A percentile compares a stretch with the other conserved stretches of the same genome.
These are phyloP conservation scores for Zygothrica quintamaculata DNA, from an alignment of 2,888 invertebrate species.

Conservation along the genomic window DNA sequence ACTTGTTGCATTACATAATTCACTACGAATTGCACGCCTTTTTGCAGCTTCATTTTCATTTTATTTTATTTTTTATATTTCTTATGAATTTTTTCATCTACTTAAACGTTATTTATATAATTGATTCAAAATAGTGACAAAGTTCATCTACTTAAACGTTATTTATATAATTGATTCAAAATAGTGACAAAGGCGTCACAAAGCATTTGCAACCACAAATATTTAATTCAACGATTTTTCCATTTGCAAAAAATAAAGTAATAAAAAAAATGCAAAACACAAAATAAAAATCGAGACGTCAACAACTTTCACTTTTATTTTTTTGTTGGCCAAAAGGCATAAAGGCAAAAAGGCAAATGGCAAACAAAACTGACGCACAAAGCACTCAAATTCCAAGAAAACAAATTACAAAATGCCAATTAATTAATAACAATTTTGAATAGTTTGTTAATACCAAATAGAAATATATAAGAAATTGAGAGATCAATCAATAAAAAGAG, in stretches of 20 bases:
- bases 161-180: constrained; percentile 64
- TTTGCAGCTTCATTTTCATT: constrained; percentile 43
- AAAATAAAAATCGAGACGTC: constrained; percentile 39
- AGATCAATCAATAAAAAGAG: too few relatives aligned
- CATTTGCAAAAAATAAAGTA: constrained; percentile 38
- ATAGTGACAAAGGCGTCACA: constrained; percentile 29
- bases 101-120: too few relatives aligned
- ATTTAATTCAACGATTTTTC: constrained; percentile 51
- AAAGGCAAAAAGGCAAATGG: neutral
- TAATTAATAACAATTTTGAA: constrained; percentile 65
- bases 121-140: too few relatives aligned
- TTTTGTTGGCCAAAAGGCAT: constrained; percentile 3
- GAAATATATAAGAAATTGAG: too few relatives aligned
- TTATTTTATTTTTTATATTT: constrained; percentile 26
- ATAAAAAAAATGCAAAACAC: too few relatives aligned
- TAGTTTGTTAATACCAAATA: constrained; percentile 37
- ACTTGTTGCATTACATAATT: constrained; percentile 48
- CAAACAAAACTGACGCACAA: constrained; percentile 16
- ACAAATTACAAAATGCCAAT: constrained; percentile 62
- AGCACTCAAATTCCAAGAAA: constrained; percentile 47
- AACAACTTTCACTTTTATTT: constrained; percentile 64
- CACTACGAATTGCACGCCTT: constrained; percentile 37
- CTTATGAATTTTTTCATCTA: too few relatives aligned
- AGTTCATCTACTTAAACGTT: too few relatives aligned
- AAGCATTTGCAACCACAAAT: constrained; percentile 57